Evolutionary conservation across 2,797 vertebrate species (phyloP), one percentile per base, ranked within the genome.

Genomic region (Pseudopleuronectes americanus): DNA sequence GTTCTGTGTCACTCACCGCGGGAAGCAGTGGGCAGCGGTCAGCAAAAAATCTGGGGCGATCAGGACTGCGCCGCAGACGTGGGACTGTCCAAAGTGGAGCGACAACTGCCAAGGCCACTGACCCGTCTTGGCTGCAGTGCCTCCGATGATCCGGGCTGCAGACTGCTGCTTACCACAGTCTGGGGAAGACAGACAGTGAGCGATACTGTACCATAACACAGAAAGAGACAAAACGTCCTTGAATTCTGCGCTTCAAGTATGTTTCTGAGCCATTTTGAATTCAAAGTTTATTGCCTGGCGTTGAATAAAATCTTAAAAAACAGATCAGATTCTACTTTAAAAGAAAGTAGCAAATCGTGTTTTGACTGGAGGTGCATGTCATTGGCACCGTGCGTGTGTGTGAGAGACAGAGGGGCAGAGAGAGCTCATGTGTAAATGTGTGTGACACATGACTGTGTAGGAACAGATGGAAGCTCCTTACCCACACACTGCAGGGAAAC

Each of bases 21-120:
- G 94, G 87, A 99, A 96, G 89, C 97, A 98, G 89, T 98, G 97
- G 38, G 96, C 96, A 0, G 97, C 97, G 0, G 96, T 95, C 76
- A 97, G 81, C 52, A 96, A 95, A 93, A 96, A 97, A 86, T 94
- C 93, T 0, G 85, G 87, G 0, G 95, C 92, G 48, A 99, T 94
- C 75, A 99, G 84, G 2, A 96, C 93, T 55, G 95, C 97, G 0
- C 97, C 97, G 0, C 97, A 99, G 65, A 84, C 53, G 8, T 93
- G 94, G 16, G 17, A 65, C n/a, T 79, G 77, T 28, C 4, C 28
- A 0, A 85, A 95, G 52, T 96, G 95, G 41, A 99, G 93, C 0
- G 96, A 95, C 49, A 96, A 64, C 81, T 99, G 97, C 97, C 97
- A 99, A 1, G 97, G 97, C 96, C 96, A 97, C 36, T 93, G 93